Evolutionary conservation across 2,113 vertebrate genomes (phyloP).

Genomic region (Epinephelus moara): DNA sequence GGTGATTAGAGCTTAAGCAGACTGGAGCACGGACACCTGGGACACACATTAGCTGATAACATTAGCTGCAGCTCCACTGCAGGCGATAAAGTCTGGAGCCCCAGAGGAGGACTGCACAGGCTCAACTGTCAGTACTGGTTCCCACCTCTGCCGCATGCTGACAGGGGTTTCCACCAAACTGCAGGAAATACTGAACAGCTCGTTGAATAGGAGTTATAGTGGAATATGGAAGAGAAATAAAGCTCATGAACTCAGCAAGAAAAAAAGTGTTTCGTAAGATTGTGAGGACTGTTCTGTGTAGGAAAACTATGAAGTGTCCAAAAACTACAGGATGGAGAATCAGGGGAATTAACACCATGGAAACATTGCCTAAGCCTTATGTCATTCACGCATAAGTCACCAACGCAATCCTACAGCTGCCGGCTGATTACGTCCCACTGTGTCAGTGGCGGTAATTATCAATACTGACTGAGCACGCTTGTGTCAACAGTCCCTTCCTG

Average conservation of each 20-base stretch:
- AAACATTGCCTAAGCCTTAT: constrained; percentile 55
- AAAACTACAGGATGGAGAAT: constrained; percentile 3
- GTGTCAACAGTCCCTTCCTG: constrained; percentile 37
- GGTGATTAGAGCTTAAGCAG: constrained; percentile 41
- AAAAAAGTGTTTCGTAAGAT: constrained; percentile 6
- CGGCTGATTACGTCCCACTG: constrained; percentile 26
- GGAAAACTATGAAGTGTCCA: constrained; percentile 4
- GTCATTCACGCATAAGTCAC: constrained; percentile 40
- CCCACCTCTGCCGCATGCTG: constrained; percentile 30
- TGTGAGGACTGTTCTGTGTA: background rate
- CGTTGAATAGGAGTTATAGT: background rate
- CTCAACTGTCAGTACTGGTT: constrained; percentile 57
- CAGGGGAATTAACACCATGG: constrained; percentile 39
- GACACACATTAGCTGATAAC: constrained; percentile 52
- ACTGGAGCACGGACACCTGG: constrained; percentile 2
- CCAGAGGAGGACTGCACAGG: constrained; percentile 37
- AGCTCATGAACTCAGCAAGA: constrained; percentile 9
- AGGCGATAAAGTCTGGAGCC: constrained; percentile 43
- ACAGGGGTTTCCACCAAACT: constrained; percentile 39
- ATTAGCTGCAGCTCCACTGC: constrained; percentile 25
- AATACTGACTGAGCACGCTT: constrained; percentile 24
- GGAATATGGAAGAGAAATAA: constrained; percentile 1
- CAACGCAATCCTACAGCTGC: constrained; percentile 23
- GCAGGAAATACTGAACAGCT: constrained; percentile 42
- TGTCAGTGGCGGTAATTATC: constrained; percentile 43